Base-by-base conservation (phyloP, 2,113 vertebrate genomes). In the Callionymus lyra region DNA sequence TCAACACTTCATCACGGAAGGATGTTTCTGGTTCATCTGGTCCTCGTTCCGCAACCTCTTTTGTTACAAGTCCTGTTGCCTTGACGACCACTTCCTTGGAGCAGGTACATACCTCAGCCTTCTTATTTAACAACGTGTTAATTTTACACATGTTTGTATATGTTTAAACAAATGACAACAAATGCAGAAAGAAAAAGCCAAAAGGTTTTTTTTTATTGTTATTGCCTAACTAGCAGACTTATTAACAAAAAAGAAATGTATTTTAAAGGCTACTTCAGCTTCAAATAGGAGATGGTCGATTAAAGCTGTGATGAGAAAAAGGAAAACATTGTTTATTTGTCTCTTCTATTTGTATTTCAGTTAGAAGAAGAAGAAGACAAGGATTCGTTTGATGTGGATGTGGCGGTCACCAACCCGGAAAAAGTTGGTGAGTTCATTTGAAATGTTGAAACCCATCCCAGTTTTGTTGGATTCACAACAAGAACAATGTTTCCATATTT, bases 381-480 rank as follows among this genome's bases (percentile, higher is more conserved):
- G 47, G 91, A 95, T 62, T 84, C 78, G n/a, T 96, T 94, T 81
- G 92, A 96, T 16, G 65, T 98, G 65, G 92, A 88, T 13, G 82
- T 98, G 15, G 85, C 88, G 13, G 89, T 98, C 61, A 94, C 90
- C 1, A 91, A 97, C 50, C 94, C 94, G 0, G 94, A 97, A 72
- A 98, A 97, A 88, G 82, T 97, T 31, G 94, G 94, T 98, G 64
- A 86, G 93, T 82, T 2, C 34, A 5, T 34, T 19, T 27, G 93
- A 80, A 1, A 34, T 2, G 14, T 31, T 17, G 47, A 38, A 44
- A n/a, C 13, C 31, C 42, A 8, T 1, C 2, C 38, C 4, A 4
- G 32, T 3, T 39, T 12, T 34, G 8, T 38, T 33, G 41, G 36
- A 38, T 42, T 56, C 35, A 1, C 1, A 15, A 6, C 36, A 13